Conservation (phyloP, 1,140 invertebrate genomes). For the Epicauta chinensis region DNA sequence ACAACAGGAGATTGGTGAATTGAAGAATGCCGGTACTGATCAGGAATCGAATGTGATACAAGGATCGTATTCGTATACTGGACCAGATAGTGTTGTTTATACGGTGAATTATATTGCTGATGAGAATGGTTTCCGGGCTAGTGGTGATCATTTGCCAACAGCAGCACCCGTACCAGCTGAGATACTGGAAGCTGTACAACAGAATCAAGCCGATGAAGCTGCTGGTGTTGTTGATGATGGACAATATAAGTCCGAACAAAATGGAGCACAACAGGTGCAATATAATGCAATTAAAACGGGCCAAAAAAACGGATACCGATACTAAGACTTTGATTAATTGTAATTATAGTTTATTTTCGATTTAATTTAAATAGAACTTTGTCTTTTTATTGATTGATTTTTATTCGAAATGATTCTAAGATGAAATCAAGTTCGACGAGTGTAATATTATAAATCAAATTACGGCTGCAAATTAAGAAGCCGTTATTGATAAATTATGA, state of each 20-base stretch:
- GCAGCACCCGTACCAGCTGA: conserved; percentile 48
- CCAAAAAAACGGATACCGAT: not conserved
- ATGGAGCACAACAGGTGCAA: not conserved
- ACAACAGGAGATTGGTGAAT: conserved; percentile 41
- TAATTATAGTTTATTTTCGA: too few species aligned
- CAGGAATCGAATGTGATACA: conserved; percentile 49
- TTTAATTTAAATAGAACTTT: too few species aligned
- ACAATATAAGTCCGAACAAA: not conserved
- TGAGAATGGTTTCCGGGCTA: conserved; percentile 50
- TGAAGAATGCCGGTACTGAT: conserved; percentile 48
- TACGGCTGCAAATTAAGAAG: too few species aligned
- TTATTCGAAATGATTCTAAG: too few species aligned
- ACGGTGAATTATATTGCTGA: conserved; percentile 52
- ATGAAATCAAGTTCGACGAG: too few species aligned
- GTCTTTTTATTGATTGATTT: too few species aligned
- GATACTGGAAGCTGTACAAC: conserved; percentile 27
- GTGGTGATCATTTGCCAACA: conserved; percentile 49
- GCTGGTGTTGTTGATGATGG: conserved; percentile 1
- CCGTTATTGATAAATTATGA: too few species aligned
- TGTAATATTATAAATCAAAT: too few species aligned
- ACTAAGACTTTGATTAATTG: too few species aligned
- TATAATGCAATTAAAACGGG: not conserved
- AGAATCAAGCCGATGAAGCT: conserved; percentile 32
- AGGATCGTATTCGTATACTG: conserved; percentile 55
- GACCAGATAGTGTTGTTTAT: conserved; percentile 49